Evolutionary conservation across 2,113 vertebrate genomes (phyloP).

Genomic region (Myotis davidii): DNA sequence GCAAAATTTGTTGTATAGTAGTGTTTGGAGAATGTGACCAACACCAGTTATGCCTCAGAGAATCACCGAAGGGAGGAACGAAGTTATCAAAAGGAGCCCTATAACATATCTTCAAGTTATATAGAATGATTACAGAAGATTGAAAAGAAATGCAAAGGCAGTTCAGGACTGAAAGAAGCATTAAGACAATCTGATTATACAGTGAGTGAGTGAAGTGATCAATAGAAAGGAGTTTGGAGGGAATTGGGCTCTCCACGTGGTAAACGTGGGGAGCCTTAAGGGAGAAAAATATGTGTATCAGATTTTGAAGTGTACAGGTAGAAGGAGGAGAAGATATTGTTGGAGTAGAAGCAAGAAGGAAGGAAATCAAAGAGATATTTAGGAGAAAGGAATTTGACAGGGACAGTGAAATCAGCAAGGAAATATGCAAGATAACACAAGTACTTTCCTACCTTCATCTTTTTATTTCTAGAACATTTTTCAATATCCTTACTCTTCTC

Average conservation of each 20-base stretch:
- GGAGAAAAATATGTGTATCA: not conserved
- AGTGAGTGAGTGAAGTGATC: not conserved
- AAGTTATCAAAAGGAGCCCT: not conserved
- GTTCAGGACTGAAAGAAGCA: not conserved
- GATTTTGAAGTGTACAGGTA: not conserved
- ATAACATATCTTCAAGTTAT: not conserved
- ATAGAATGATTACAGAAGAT: not conserved
- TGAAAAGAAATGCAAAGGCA: not conserved
- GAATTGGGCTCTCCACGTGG: not conserved
- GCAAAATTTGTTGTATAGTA: not conserved
- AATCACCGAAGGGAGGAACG: not conserved
- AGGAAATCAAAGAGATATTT: not conserved
- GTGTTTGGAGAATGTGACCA: not conserved
- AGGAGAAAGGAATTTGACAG: not conserved
- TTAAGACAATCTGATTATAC: not conserved
- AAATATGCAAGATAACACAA: too few species aligned
- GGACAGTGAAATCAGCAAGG: not conserved
- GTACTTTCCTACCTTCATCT: not conserved
- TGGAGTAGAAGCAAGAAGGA: not conserved
- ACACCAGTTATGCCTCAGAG: not conserved
- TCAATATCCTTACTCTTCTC: not conserved
- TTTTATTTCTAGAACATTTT: not conserved
- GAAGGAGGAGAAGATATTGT: not conserved
- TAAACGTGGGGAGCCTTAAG: not conserved
- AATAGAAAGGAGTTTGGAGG: not conserved